Conservation (phyloP, 2,888 invertebrate species). For the Ptychoptera contaminata region DNA sequence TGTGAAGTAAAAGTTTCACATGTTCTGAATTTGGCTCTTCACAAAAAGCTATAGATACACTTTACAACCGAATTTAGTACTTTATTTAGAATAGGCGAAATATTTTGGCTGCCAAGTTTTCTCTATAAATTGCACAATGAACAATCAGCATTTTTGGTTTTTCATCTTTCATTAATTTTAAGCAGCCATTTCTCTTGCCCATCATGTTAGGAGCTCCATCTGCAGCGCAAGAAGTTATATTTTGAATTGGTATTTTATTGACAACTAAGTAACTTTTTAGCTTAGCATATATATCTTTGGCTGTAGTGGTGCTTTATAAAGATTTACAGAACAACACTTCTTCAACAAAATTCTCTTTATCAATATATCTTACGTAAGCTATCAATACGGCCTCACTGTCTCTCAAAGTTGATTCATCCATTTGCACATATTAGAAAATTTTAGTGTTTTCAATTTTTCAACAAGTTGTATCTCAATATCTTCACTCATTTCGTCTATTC, state of each 20-base stretch:
- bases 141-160: slow-evolving; percentile 6
- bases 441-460: slow-evolving; percentile 3
- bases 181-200: slow-evolving; percentile 6
- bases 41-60: slow-evolving; percentile 1
- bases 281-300: slow-evolving; percentile 10
- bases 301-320: slow-evolving; percentile 11
- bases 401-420: slow-evolving; percentile 6
- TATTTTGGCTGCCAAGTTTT: slow-evolving; percentile 9
- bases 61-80: slow-evolving; percentile 8
- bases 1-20: neutral
- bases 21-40: slow-evolving; percentile 2
- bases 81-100: slow-evolving; percentile 10
- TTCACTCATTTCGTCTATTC: slow-evolving; percentile 3
- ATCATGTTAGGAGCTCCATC: slow-evolving; percentile 7
- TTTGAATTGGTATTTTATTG: slow-evolving; percentile 10
- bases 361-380: slow-evolving; percentile 8
- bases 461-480: slow-evolving; percentile 5
- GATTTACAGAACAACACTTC: slow-evolving; percentile 11
- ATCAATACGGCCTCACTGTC: slow-evolving; percentile 4
- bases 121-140: slow-evolving; percentile 10
- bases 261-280: slow-evolving; percentile 2
- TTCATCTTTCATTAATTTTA: slow-evolving; percentile 9
- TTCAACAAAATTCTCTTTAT: slow-evolving; percentile 9
- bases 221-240: slow-evolving; percentile 12
- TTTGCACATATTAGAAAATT: slow-evolving; percentile 6